Evolutionary conservation across 2,888 invertebrate species (phyloP).

Genomic region (Chironomus riparius): DNA sequence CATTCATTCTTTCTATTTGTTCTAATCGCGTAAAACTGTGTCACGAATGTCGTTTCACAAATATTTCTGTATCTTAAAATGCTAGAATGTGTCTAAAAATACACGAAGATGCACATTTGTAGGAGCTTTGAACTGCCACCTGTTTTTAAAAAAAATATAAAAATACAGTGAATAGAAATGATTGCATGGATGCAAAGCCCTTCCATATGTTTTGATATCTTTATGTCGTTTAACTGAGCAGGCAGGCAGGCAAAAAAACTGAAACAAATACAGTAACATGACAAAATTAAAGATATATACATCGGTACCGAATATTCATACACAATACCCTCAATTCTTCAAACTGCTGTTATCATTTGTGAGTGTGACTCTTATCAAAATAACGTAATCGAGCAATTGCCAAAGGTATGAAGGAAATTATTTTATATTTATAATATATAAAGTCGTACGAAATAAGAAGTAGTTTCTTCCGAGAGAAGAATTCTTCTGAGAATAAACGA

Average conservation of each 20-base stretch:
- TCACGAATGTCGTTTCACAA: no score
- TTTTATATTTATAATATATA: background rate
- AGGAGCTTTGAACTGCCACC: slow-evolving; percentile 1
- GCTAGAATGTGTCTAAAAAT: background rate
- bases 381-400: background rate
- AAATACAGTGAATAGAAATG: background rate
- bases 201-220: slow-evolving; percentile 10
- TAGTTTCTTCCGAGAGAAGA: background rate
- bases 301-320: no score
- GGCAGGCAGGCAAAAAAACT: no score
- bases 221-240: no score
- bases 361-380: background rate
- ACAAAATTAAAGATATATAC: no score
- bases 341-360: background rate
- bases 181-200: background rate
- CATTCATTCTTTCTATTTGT: slow-evolving; percentile 7
- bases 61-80: no score
- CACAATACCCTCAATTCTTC: background rate
- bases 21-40: background rate
- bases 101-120: background rate
- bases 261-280: no score
- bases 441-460: no score
- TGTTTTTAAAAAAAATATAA: background rate
- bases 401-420: background rate
- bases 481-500: background rate